Conservation (phyloP, 2,888 invertebrate species). For the Thysanoteuthis rhombus region DNA sequence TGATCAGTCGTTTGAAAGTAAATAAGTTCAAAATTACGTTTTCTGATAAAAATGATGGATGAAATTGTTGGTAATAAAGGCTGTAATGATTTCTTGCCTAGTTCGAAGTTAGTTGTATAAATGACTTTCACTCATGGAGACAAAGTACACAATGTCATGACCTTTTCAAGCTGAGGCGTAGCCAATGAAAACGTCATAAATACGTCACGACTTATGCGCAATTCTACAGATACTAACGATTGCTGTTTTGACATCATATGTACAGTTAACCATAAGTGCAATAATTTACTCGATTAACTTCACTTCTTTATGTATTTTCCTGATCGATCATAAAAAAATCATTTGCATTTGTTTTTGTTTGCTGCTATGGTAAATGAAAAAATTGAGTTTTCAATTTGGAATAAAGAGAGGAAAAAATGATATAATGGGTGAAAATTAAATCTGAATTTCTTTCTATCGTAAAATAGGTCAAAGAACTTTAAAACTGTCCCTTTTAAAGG, state of each 20-base stretch:
- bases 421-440: no score
- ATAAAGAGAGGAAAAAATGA: neutral
- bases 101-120: neutral
- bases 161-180: neutral
- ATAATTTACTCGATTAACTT: neutral
- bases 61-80: neutral
- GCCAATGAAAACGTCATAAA: neutral
- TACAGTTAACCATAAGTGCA: neutral
- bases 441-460: no score
- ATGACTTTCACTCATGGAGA: constrained; percentile 14
- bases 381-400: neutral
- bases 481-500: no score
- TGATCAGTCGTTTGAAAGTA: no score
- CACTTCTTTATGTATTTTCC: neutral
- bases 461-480: no score
- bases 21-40: no score
- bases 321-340: neutral
- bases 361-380: neutral
- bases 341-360: neutral
- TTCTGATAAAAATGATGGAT: neutral
- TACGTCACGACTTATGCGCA: neutral
- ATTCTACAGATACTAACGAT: neutral
- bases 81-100: neutral
- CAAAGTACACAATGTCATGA: constrained; percentile 21
- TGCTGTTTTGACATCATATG: neutral